Conservation (phyloP, 2,888 invertebrate species). For the Noctuana brunneofusca region DNA sequence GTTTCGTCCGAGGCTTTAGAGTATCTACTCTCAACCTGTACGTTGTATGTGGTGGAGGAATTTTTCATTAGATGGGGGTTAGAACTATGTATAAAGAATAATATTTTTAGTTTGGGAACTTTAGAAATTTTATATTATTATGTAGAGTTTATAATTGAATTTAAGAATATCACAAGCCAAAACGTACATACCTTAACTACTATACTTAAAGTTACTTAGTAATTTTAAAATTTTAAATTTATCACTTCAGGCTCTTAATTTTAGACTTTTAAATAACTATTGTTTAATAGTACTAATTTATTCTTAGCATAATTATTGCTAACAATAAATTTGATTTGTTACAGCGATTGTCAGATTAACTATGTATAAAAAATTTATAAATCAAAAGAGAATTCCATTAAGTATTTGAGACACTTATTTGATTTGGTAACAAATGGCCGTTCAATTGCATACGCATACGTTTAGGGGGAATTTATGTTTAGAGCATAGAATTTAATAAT, state of each 20-base stretch:
- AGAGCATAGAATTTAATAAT: slow-evolving; percentile 33
- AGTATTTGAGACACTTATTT: background rate
- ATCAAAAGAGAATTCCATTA: background rate
- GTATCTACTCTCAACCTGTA: slow-evolving; percentile 41
- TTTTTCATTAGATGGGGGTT: slow-evolving; percentile 12
- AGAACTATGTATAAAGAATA: no score
- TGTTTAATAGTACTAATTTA: no score
- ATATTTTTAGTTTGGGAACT: background rate
- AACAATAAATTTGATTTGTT: no score
- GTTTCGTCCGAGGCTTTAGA: slow-evolving; percentile 66
- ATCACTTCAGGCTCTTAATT: no score
- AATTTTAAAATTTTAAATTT: no score
- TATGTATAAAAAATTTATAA: no score
- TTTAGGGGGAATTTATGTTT: slow-evolving; percentile 26
- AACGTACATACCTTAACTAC: no score
- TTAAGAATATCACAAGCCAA: no score
- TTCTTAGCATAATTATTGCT: no score
- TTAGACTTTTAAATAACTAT: no score
- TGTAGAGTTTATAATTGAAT: no score
- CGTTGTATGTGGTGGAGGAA: slow-evolving; percentile 12
- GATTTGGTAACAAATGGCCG: slow-evolving; percentile 9
- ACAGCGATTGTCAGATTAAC: background rate
- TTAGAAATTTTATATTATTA: background rate
- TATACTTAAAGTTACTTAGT: no score
- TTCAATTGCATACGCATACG: slow-evolving; percentile 22